Evolutionary conservation across 2,113 vertebrate genomes (phyloP).

Genomic region (Meles meles): DNA sequence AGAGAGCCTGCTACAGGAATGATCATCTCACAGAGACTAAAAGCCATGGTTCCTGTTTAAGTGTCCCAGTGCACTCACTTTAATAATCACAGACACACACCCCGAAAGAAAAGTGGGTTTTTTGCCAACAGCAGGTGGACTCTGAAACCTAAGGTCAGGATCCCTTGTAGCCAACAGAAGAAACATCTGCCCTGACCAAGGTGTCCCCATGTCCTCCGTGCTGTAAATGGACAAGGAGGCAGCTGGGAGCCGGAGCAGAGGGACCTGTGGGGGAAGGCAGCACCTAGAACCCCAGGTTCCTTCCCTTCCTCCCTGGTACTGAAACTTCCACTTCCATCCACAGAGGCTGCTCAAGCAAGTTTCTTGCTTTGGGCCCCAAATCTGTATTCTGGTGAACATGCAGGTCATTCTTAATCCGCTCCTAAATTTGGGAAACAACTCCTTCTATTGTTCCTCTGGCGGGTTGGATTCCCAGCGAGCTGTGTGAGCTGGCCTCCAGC

Average conservation of each 20-base stretch:
- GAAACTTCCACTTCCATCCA: neutral
- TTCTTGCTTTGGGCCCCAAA: neutral
- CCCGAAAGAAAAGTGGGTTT: neutral
- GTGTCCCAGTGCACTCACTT: neutral
- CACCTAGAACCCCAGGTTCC: neutral
- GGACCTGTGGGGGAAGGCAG: too few species aligned
- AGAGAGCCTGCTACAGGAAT: neutral
- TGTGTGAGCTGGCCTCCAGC: neutral
- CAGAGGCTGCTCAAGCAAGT: neutral
- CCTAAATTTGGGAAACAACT: neutral
- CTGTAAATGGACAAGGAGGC: neutral
- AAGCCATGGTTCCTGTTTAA: neutral
- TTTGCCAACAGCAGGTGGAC: neutral
- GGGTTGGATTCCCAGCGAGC: neutral
- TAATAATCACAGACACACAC: neutral
- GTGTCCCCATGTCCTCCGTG: neutral
- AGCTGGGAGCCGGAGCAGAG: neutral
- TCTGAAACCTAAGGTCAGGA: neutral
- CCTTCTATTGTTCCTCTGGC: neutral
- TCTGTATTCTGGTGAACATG: neutral
- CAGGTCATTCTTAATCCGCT: neutral
- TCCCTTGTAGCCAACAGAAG: neutral
- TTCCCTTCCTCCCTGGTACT: neutral
- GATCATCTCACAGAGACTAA: neutral
- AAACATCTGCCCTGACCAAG: neutral